Evolutionary conservation across 2,888 invertebrate species (phyloP).

Genomic region (Netelia virgata): DNA sequence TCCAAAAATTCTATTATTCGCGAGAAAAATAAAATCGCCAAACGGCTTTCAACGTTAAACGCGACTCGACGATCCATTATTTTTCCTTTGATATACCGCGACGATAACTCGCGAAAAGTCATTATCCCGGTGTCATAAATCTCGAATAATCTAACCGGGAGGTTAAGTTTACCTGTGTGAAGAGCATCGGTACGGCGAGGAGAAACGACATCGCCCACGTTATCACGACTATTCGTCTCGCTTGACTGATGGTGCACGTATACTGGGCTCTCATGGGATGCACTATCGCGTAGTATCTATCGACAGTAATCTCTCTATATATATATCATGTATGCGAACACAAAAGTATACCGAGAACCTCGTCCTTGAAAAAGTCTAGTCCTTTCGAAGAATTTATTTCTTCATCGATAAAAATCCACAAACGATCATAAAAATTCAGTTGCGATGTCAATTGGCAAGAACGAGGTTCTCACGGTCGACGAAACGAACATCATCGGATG

Average conservation of each 20-base stretch:
- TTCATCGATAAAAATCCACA: no score
- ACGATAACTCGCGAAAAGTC: no score
- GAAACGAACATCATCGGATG: background rate
- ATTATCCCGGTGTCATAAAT: conserved; percentile 11
- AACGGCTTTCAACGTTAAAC: no score
- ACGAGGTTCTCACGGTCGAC: background rate
- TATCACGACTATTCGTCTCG: conserved; percentile 87
- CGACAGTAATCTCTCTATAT: conserved; percentile 72
- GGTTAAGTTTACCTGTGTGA: conserved; percentile 86
- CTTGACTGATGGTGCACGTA: conserved; percentile 89
- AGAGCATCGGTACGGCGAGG: conserved; percentile 87
- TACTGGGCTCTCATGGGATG: conserved; percentile 90
- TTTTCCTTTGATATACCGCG: no score
- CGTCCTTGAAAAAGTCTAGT: no score
- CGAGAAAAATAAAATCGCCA: no score
- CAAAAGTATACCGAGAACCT: background rate
- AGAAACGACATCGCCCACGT: conserved; percentile 88
- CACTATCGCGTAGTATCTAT: conserved; percentile 90
- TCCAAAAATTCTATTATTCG: no score
- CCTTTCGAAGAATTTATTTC: no score
- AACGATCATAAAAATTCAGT: no score
- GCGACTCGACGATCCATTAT: no score
- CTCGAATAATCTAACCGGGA: background rate
- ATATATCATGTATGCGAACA: conserved; percentile 3
- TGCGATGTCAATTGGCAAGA: background rate